Base-by-base conservation (phyloP, 2,797 vertebrate species). In the Anguilla marmorata region DNA sequence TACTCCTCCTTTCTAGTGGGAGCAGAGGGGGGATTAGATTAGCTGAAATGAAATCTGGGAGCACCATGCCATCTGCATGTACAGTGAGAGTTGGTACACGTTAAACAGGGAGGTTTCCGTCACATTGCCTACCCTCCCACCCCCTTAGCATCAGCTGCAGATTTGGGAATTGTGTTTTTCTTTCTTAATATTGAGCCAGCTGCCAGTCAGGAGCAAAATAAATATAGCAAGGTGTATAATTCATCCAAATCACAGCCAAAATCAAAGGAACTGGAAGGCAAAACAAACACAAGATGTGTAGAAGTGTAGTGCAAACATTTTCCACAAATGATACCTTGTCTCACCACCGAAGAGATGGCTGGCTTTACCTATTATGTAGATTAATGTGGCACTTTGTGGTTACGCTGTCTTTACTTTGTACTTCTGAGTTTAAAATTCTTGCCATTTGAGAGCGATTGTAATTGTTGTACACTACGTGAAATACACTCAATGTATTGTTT, bases 31-130 rank as follows among this genome's bases (percentile, higher is more conserved):
- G 98, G 98, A 99, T 99, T 99, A 99, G 98, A 99, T 99, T 99
- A 99, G 98, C 98, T 98, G 98, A 98, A 98, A 99, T 99, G 97
- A 99, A 99, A 99, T 99, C 98, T 98, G 98, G 98, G 97, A 97
- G 95, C 94, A 91, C 96, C 93, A 94, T 97, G 97, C 98, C 98
- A 99, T 99, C 98, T 99, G 98, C 97, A 98, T 97, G 98, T 97
- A 97, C 96, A 91, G 96, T 92, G 94, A 95, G 95, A 97, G 97
- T 96, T 92, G 92, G 95, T 90, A 93, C 97, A 95, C 95, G 96
- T 97, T 97, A 96, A 98, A 97, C 96, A 97, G 96, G 96, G 96
- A 96, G 96, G 96, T 94, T 95, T 93, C 96, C 96, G 96, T 96
- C 96, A 96, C 93, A 93, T 95, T 94, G 33, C 33, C 96, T 95